Conservation (phyloP, 2,797 vertebrate species). For the Sphenopsis melanotis region DNA sequence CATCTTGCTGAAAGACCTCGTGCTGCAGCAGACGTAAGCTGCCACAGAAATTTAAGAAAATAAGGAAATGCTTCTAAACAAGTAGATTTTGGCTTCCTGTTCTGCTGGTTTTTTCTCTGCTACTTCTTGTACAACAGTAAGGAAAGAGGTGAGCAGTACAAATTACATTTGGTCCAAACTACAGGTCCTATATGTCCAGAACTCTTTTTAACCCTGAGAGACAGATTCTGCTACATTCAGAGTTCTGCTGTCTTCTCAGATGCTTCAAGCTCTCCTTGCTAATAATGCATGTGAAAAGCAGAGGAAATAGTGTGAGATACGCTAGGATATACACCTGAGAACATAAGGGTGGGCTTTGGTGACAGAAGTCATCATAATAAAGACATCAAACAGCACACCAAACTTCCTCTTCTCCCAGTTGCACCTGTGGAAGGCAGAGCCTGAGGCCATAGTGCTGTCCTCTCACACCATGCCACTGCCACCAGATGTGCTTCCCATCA, state of each 20-base stretch:
- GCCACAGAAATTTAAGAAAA: not conserved
- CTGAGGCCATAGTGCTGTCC: rapidly evolving
- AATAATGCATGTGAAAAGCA: not conserved
- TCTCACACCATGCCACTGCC: rapidly evolving
- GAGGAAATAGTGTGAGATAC: not conserved
- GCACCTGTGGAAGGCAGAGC: not conserved
- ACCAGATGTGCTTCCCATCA: not conserved
- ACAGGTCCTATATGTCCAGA: not conserved
- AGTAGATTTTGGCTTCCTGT: not conserved
- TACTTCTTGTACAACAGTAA: not conserved
- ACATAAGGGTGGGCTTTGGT: not conserved
- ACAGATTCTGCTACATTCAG: not conserved
- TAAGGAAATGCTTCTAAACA: not conserved
- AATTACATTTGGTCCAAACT: not conserved
- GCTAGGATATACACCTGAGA: not conserved
- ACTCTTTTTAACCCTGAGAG: not conserved
- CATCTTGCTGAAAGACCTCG: not conserved
- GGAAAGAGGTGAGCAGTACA: not conserved
- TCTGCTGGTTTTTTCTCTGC: not conserved
- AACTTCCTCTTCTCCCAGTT: not conserved
- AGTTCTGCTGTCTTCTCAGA: not conserved
- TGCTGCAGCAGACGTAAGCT: not conserved
- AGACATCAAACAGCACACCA: not conserved
- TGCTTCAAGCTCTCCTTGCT: not conserved
- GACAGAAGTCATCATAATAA: not conserved